Evolutionary conservation across 1,140 invertebrate genomes (phyloP).

Genomic region (Ceratosolen fusciceps): DNA sequence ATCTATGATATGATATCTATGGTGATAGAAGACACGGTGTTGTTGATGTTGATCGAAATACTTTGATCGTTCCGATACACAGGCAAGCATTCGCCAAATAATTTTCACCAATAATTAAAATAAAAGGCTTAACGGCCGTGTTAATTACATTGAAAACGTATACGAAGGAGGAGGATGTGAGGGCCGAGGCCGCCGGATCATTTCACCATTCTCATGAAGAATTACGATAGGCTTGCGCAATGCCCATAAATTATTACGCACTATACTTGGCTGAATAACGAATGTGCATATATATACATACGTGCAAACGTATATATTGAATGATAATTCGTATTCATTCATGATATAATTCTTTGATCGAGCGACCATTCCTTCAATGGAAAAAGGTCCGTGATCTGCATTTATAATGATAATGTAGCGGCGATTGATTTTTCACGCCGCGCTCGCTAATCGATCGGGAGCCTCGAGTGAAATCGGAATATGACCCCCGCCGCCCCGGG

Average conservation of each 20-base stretch:
- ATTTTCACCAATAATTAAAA: neutral
- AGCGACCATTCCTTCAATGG: neutral
- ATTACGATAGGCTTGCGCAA: conserved; percentile 17
- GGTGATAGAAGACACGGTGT: too few species aligned
- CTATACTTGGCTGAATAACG: neutral
- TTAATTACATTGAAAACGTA: conserved; percentile 1
- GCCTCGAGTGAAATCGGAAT: conserved; percentile 35
- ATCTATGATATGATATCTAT: too few species aligned
- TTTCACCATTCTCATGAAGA: conserved; percentile 1
- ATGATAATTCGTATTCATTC: neutral
- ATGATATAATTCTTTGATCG: conserved; percentile 11
- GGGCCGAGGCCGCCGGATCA: neutral
- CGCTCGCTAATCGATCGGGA: neutral
- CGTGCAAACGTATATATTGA: too few species aligned
- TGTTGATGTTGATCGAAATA: too few species aligned
- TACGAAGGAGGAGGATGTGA: neutral
- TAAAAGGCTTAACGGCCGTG: neutral
- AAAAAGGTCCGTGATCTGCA: neutral
- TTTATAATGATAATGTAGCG: conserved; percentile 32
- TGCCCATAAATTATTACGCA: neutral
- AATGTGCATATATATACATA: too few species aligned
- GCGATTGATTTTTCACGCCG: conserved; percentile 35
- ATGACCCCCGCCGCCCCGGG: too few species aligned
- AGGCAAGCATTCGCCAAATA: neutral
- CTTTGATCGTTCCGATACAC: too few species aligned